Base-by-base conservation (phyloP, 2,888 invertebrate genomes). In the Heliconius aoede region DNA sequence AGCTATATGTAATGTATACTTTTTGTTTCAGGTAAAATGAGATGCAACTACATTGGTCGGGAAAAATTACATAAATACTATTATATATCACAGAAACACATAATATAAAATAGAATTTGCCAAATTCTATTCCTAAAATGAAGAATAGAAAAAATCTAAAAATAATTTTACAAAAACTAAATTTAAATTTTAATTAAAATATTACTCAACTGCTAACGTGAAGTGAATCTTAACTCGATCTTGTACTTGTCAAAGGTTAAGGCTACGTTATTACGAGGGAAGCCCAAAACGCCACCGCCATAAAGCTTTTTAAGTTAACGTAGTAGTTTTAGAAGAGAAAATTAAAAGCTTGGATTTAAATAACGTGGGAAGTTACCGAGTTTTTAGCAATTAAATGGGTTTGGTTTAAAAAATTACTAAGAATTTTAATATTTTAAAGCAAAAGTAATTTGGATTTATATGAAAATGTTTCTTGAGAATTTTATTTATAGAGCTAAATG, bases 191-290 rank as follows among this genome's bases (percentile, higher is more conserved):
- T 65, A n/a, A 65, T 64, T 64, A 36, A 64, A 64, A 64, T 36
- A 64, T 64, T 15, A 65, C 13, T 13, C 13, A 64, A 64, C 30
- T 15, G 18, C 62, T 18, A 28, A 55, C 30, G 21, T 26, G n/a
- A 62, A n/a, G 8, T 36, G 36, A 40, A 65, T 65, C 40, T 65
- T 65, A 36, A 69, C 51, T 32, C 30, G 13, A 24, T 55, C 30
- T 69, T 30, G n/a, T 7, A 55, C 30, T 65, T n/a, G 69, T 69
- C 55, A 69, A 55, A 69, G 69, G 69, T 69, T 69, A 69, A 69
- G 69, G 69, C 69, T 69, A 69, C 69, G 30, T 32, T 32, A 69
- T 69, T 69, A 55, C 30, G 30, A 55, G n/a, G 28, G 30, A 68
- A 55, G 21, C 46, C 30, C 13, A 51, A 24, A 46, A 46, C 68